Evolutionary conservation across 2,797 vertebrate genomes (phyloP).

Genomic region (Tadarida brasiliensis): DNA sequence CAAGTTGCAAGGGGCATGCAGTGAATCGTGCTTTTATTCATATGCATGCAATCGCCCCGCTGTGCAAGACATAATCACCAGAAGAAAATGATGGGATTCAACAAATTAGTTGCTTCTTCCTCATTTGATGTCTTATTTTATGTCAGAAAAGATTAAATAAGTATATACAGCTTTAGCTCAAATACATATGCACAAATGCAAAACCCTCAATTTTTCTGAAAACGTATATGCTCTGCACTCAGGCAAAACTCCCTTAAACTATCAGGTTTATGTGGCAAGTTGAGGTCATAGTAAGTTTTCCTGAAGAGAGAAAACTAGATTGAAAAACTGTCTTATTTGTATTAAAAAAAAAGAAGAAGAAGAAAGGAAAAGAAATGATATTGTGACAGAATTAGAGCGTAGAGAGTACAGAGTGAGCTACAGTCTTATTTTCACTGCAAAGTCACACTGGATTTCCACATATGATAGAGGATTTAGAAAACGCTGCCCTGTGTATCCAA

Average conservation of each 20-base stretch:
- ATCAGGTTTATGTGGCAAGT: not conserved
- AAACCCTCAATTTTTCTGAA: conserved; percentile 14
- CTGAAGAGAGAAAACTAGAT: not conserved
- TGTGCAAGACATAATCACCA: conserved; percentile 62
- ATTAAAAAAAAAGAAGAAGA: not conserved
- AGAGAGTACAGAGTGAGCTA: not conserved
- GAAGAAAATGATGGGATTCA: conserved; percentile 56
- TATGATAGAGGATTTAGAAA: not conserved
- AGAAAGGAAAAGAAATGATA: not conserved
- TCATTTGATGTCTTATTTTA: conserved; percentile 60
- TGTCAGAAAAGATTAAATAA: conserved; percentile 66
- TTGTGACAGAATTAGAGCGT: not conserved
- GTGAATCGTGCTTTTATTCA: conserved; percentile 54
- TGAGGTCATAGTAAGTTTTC: not conserved
- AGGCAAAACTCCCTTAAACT: not conserved
- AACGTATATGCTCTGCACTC: not conserved
- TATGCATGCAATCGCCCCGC: conserved; percentile 55
- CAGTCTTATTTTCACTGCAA: not conserved
- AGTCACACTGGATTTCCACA: not conserved
- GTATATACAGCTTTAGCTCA: conserved; percentile 16
- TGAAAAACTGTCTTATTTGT: not conserved
- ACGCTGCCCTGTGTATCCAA: not conserved
- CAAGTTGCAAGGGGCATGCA: conserved; percentile 22
- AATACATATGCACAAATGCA: conserved; percentile 4
- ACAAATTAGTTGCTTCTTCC: conserved; percentile 31